Conservation (phyloP, 2,888 invertebrate genomes). For the Xestia sexstrigata region DNA sequence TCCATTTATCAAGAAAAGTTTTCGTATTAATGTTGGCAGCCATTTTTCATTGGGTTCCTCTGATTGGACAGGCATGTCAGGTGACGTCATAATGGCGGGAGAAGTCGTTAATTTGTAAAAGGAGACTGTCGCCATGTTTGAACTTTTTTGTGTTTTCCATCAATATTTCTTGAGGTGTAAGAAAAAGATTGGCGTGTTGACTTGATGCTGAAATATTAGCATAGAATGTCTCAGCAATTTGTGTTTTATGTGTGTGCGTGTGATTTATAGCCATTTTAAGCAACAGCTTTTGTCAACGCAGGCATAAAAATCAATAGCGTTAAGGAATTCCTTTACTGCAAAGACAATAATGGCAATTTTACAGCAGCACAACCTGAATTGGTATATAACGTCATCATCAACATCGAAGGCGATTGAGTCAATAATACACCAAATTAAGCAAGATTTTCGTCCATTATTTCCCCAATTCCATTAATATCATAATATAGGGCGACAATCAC, state of each 20-base stretch:
- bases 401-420: not conserved
- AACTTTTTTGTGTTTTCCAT: slow-evolving; percentile 58
- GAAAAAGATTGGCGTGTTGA: slow-evolving; percentile 42
- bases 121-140: slow-evolving; percentile 54
- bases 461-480: slow-evolving; percentile 49
- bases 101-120: slow-evolving; percentile 73
- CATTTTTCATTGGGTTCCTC: slow-evolving; percentile 80
- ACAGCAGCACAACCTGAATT: not conserved
- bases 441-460: slow-evolving; percentile 27
- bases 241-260: slow-evolving; percentile 46
- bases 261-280: slow-evolving; percentile 37
- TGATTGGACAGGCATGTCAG: slow-evolving; percentile 80
- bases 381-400: not conserved
- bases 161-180: slow-evolving; percentile 52
- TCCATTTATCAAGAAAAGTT: slow-evolving; percentile 77
- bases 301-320: not conserved
- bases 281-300: not conserved
- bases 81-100: slow-evolving; percentile 74
- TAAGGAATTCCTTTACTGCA: not conserved
- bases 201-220: slow-evolving; percentile 56
- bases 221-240: slow-evolving; percentile 47
- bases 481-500: slow-evolving; percentile 52
- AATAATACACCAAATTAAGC: slow-evolving; percentile 38
- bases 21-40: slow-evolving; percentile 71
- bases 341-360: not conserved